A percentile compares a stretch with the other conserved stretches of the same genome.
Conservation (phyloP, 2,113 vertebrate species). For the Oncorhynchus keta region DNA sequence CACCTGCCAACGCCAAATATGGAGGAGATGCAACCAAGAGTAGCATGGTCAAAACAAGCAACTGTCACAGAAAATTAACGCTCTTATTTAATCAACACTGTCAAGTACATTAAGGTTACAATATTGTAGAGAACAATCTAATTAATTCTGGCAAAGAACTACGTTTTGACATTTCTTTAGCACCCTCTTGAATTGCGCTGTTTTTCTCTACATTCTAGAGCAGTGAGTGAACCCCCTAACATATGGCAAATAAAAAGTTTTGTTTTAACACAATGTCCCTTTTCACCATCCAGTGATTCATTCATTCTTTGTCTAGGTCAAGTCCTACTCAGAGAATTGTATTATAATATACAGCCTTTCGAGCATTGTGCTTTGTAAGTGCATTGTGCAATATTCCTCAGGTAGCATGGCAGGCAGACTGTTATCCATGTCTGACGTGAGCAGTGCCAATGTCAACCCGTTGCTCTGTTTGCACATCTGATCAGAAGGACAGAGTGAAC, state of each 20-base stretch:
- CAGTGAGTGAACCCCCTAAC: neutral
- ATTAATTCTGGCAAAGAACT: too few species aligned
- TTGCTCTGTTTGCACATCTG: constrained; percentile 43
- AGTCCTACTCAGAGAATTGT: neutral
- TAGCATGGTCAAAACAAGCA: too few species aligned
- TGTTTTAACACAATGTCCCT: neutral
- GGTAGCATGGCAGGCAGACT: neutral
- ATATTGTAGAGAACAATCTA: too few species aligned
- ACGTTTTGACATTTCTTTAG: too few species aligned
- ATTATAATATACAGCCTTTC: neutral
- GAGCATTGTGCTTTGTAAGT: neutral
- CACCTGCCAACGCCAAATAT: too few species aligned
- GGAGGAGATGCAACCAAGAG: too few species aligned
- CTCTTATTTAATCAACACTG: too few species aligned
- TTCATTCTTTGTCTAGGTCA: neutral
- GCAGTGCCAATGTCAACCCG: constrained; percentile 37
- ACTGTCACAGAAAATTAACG: too few species aligned
- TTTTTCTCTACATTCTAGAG: too few species aligned
- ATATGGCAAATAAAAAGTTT: neutral
- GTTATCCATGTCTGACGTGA: constrained; percentile 31
- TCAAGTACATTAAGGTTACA: too few species aligned
- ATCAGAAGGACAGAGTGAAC: constrained; percentile 40
- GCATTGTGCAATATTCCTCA: neutral
- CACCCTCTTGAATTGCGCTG: too few species aligned
- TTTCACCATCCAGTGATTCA: neutral